Conservation (phyloP, 2,888 invertebrate genomes). For the Epirrhoe alternata region DNA sequence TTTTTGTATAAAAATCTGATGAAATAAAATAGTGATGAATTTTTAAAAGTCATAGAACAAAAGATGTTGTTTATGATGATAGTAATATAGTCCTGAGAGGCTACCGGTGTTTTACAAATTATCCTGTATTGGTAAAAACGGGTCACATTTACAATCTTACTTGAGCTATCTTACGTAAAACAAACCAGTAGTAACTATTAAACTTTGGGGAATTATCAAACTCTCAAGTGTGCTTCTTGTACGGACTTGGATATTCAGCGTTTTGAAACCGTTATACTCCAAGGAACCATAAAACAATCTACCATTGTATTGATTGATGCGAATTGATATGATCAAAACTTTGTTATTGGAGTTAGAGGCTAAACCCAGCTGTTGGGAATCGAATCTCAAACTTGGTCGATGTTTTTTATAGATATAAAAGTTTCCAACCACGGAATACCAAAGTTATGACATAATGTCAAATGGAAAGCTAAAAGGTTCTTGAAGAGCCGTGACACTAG, state of each 20-base stretch:
- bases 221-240: constrained; percentile 7
- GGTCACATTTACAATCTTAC: not conserved
- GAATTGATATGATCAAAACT: constrained; percentile 59
- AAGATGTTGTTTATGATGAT: too few relatives aligned
- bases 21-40: too few relatives aligned
- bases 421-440: constrained; percentile 38
- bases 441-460: constrained; percentile 47
- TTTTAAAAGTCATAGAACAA: too few relatives aligned
- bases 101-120: too few relatives aligned
- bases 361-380: constrained; percentile 48
- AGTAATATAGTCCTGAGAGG: too few relatives aligned
- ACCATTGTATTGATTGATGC: constrained; percentile 57
- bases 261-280: constrained; percentile 37
- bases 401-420: constrained; percentile 50
- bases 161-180: not conserved
- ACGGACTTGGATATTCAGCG: constrained; percentile 18
- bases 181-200: not conserved
- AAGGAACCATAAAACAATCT: constrained; percentile 52
- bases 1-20: too few relatives aligned
- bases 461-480: constrained; percentile 32
- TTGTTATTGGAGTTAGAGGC: constrained; percentile 53
- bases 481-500: not conserved
- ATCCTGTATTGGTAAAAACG: too few relatives aligned
- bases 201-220: not conserved
- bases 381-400: constrained; percentile 49